Evolutionary conservation across 2,888 invertebrate genomes (phyloP).

Genomic region (Metalampra italica): DNA sequence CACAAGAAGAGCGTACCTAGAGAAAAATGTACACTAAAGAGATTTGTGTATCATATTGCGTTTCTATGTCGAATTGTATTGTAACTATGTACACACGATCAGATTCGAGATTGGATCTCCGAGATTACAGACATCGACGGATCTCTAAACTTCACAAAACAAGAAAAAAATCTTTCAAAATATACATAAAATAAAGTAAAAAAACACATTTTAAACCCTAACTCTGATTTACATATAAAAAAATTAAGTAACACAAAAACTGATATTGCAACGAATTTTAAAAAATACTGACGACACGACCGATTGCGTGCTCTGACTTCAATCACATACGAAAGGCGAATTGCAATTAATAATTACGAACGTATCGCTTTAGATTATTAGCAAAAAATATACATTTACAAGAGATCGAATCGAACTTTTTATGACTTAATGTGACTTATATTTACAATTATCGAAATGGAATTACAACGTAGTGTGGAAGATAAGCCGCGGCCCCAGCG

Average conservation of each 20-base stretch:
- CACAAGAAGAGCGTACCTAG: constrained; percentile 64
- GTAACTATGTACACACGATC: constrained; percentile 62
- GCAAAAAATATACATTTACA: constrained; percentile 78
- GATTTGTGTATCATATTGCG: constrained; percentile 67
- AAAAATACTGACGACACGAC: constrained; percentile 44
- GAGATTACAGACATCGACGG: constrained; percentile 68
- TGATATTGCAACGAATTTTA: constrained; percentile 71
- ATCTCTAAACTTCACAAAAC: constrained; percentile 46
- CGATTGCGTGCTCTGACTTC: constrained; percentile 22
- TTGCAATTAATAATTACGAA: constrained; percentile 39
- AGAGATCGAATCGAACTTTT: constrained; percentile 76
- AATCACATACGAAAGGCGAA: constrained; percentile 37
- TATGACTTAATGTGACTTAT: constrained; percentile 74
- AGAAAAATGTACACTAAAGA: constrained; percentile 73
- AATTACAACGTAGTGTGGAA: constrained; percentile 73
- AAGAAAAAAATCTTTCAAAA: constrained; percentile 51
- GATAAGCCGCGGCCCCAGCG: constrained; percentile 49
- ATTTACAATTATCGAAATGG: constrained; percentile 77
- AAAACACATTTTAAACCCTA: constrained; percentile 51
- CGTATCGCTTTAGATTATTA: constrained; percentile 41
- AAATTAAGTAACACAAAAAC: constrained; percentile 67
- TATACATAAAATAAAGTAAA: constrained; percentile 68
- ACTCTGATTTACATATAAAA: constrained; percentile 68
- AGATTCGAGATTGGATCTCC: constrained; percentile 70
- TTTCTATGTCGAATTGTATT: constrained; percentile 54